Evolutionary conservation across 53 echinoderm and acorn worm genomes (phyloP).

Genomic region (Henricia sp.): DNA sequence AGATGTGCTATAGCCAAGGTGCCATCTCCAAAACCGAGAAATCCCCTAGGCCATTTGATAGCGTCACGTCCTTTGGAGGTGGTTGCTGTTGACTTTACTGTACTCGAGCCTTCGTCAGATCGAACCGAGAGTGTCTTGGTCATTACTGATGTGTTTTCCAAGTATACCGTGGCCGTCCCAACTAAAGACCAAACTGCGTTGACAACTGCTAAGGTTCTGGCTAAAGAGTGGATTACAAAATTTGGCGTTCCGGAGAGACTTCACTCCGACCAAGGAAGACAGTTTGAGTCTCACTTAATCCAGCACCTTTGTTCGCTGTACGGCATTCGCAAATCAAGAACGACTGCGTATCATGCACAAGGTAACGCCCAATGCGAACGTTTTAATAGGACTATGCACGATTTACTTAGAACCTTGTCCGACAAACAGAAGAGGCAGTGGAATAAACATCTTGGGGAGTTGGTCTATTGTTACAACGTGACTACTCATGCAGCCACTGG

Average conservation of each 20-base stretch:
- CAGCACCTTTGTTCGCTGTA: constrained; percentile 15
- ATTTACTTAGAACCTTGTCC: constrained; percentile 11
- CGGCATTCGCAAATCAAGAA: constrained; percentile 9
- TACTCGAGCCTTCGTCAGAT: constrained; percentile 49
- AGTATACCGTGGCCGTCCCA: constrained; percentile 73
- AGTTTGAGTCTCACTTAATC: constrained; percentile 77
- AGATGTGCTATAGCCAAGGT: background rate
- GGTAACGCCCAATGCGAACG: no score
- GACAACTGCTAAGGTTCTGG: constrained; percentile 70
- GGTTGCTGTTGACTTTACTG: constrained; percentile 72
- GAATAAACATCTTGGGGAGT: constrained; percentile 3
- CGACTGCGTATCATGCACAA: constrained; percentile 17
- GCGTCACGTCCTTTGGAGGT: constrained; percentile 64
- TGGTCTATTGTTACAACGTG: constrained; percentile 12
- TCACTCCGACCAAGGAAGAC: constrained; percentile 83
- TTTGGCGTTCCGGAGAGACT: constrained; percentile 76
- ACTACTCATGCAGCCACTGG: constrained; percentile 9
- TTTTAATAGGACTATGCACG: no score
- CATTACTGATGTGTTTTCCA: constrained; percentile 75
- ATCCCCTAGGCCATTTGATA: background rate
- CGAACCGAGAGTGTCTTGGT: constrained; percentile 73
- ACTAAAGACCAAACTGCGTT: constrained; percentile 73
- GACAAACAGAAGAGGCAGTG: constrained; percentile 11
- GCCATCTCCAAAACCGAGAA: background rate
- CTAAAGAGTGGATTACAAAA: constrained; percentile 73